Evolutionary conservation across 2,797 vertebrate genomes (phyloP).

Genomic region (Poeciliopsis turneri): DNA sequence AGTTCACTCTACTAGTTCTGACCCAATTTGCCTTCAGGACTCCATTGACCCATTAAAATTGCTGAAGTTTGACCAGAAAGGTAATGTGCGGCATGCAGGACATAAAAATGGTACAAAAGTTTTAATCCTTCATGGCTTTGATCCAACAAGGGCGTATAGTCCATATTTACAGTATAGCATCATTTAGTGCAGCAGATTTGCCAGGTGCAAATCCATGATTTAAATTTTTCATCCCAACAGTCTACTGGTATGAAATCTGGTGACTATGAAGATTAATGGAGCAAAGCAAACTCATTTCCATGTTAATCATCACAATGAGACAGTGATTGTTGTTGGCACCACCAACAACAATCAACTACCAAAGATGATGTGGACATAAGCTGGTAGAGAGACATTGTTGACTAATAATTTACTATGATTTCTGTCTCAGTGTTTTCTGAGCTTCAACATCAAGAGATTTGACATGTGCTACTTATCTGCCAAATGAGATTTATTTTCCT

Average conservation of each 20-base stretch:
- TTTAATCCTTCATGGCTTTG: background rate
- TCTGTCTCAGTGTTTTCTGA: background rate
- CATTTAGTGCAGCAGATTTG: background rate
- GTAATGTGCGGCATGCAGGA: background rate
- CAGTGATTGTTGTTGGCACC: no score
- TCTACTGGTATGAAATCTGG: background rate
- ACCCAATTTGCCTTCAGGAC: background rate
- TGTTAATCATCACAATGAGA: background rate
- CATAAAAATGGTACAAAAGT: no score
- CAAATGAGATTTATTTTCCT: background rate
- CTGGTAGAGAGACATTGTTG: background rate
- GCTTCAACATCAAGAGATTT: background rate
- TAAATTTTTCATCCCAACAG: background rate
- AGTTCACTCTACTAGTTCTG: background rate
- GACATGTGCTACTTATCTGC: background rate
- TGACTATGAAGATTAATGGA: background rate
- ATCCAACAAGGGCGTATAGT: background rate
- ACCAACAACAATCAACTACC: background rate
- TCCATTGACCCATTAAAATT: background rate
- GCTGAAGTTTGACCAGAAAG: background rate
- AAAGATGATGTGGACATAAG: background rate
- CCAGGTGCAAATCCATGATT: background rate
- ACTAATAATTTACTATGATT: background rate
- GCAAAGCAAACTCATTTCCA: no score
- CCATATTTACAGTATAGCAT: background rate